Conservation (phyloP, 2,113 vertebrate genomes). For the Nematolebias whitei region DNA sequence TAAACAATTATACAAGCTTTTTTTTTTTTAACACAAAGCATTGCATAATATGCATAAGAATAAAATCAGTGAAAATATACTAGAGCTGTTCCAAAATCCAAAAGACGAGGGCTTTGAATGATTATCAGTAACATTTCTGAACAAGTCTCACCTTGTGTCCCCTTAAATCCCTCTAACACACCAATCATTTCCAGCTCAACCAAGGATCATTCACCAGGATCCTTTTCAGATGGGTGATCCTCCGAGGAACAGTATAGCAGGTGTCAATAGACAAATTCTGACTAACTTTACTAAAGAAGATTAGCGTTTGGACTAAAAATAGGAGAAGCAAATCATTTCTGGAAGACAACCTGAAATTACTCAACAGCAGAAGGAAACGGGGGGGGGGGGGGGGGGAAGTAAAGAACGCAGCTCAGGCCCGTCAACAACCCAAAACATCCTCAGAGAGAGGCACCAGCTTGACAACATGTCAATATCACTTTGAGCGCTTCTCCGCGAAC, state of each 20-base stretch:
- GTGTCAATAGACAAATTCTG: conserved; percentile 76
- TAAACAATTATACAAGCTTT: too few species aligned
- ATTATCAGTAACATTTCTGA: conserved; percentile 32
- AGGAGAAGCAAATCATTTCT: conserved; percentile 75
- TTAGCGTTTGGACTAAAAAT: conserved; percentile 78
- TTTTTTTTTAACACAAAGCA: too few species aligned
- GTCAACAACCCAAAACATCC: conserved; percentile 79
- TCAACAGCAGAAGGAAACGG: conserved; percentile 72
- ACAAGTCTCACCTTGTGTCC: conserved; percentile 35
- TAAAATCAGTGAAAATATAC: too few species aligned
- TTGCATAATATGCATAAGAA: too few species aligned
- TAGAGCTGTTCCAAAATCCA: conserved; percentile 1
- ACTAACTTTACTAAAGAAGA: conserved; percentile 73
- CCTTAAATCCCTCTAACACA: conserved; percentile 40
- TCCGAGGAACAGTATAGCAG: conserved; percentile 72
- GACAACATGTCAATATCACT: conserved; percentile 85
- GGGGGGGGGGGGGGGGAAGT: conserved; percentile 50
- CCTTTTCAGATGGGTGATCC: conserved; percentile 63
- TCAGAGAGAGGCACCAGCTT: conserved; percentile 77
- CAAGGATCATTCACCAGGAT: conserved; percentile 56
- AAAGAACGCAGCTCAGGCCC: conserved; percentile 75
- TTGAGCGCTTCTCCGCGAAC: conserved; percentile 75
- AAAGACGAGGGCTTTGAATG: conserved; percentile 27
- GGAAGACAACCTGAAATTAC: conserved; percentile 78
- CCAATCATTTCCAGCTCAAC: conserved; percentile 50